These are phyloP conservation scores for Pachycephala philippinensis DNA, from an alignment of 2,113 vertebrate genomes.

Conservation along the genomic window DNA sequence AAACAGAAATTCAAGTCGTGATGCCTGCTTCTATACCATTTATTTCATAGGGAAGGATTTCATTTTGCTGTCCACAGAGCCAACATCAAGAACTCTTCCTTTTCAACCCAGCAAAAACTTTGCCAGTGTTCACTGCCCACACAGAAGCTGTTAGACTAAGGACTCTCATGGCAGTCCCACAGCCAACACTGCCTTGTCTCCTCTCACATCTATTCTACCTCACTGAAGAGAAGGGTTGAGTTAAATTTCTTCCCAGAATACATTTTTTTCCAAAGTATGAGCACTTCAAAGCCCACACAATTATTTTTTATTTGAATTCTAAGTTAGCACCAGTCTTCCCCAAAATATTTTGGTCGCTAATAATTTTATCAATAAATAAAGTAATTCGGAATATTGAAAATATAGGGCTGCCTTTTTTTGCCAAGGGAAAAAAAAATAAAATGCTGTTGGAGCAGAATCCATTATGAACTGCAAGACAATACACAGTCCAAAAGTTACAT, in stretches of 20 bases:
- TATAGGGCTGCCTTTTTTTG: background rate
- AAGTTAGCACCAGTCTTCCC: background rate
- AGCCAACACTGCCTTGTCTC: background rate
- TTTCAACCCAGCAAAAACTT: background rate
- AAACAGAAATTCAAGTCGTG: background rate
- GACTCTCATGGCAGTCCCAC: background rate
- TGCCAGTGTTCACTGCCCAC: background rate
- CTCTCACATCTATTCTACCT: background rate
- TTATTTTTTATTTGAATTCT: background rate
- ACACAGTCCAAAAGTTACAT: conserved; percentile 10
- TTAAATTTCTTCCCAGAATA: background rate
- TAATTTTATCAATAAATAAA: background rate
- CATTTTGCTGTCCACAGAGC: background rate
- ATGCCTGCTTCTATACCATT: background rate
- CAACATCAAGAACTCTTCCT: background rate
- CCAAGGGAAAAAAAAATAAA: background rate
- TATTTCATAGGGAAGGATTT: background rate
- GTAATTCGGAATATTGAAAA: background rate
- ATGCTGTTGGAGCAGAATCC: background rate
- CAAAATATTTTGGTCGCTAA: background rate
- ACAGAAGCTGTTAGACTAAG: background rate
- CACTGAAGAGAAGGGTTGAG: background rate
- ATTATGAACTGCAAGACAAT: background rate
- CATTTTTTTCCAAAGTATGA: background rate
- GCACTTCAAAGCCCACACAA: background rate